Evolutionary conservation across 2,797 vertebrate genomes (phyloP), one percentile per base, ranked within the genome.

Genomic region (Intellagama lesueurii): DNA sequence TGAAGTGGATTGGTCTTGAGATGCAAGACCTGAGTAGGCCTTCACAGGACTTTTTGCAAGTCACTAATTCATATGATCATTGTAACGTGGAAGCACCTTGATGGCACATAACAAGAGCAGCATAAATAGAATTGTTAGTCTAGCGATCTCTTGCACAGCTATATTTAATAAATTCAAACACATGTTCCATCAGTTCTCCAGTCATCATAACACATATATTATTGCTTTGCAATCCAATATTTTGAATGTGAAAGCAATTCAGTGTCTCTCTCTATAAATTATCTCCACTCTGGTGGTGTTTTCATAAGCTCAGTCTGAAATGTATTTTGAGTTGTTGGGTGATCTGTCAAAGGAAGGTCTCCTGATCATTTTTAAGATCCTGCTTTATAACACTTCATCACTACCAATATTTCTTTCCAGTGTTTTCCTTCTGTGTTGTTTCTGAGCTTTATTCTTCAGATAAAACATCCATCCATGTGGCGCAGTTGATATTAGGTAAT

Each of bases 271-370:
- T 56, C 28, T 44, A 64, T 75, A 60, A 60, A 73, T 75, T 56
- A 73, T 56, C 52, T 77, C 73, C 16, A 64, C 28, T 44, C 56
- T 30, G 32, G 3, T 32, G 26, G 9, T 64, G 35, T 6, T 84
- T 86, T 70, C 6, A 28, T 3, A 76, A 83, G 86, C 69, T 73
- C 73, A 64, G 80, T 28, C 84, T 69, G 79, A 40, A 86, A 77
- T 81, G 82, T 83, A 14, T 87, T 6, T 3, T 56, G 1, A 32
- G 24, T 81, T 83, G 70, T 19, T 73, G 32, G 84, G 16, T 90
- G 30, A 92, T 90, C 81, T 83, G 24, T 86, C 72, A 90, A 81
- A 86, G 83, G 87, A 92, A 87, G 28, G 70, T 14, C 3, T 60
- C 8, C 84, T 88, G 6, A 49, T 93, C 88, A 77, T 77, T 26